Evolutionary conservation across 1,140 invertebrate species (phyloP).

Genomic region (Nixonia krombeini): DNA sequence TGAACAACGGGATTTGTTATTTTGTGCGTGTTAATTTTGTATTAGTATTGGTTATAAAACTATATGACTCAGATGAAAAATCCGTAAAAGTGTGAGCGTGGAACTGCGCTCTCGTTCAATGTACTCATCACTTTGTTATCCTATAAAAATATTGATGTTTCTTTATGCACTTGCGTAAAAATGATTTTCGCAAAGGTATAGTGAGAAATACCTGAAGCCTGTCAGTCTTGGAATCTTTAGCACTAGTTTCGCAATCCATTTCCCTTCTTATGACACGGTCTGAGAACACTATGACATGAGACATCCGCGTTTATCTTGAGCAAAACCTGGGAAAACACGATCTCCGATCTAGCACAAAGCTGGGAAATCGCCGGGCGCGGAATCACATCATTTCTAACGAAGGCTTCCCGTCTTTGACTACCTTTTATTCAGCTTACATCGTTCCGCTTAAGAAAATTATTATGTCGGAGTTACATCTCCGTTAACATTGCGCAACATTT

Average conservation of each 20-base stretch:
- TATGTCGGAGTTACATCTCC: background rate
- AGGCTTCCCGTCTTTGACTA: constrained; percentile 16
- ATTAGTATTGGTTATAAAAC: too few species aligned
- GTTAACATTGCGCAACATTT: background rate
- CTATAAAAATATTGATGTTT: too few species aligned
- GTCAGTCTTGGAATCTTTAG: constrained; percentile 44
- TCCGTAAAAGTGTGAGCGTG: too few species aligned
- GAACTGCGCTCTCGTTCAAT: too few species aligned
- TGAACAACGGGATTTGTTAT: too few species aligned
- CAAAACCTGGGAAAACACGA: constrained; percentile 33
- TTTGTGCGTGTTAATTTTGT: too few species aligned
- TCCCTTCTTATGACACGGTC: constrained; percentile 34
- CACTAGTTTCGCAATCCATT: constrained; percentile 39
- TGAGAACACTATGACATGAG: constrained; percentile 28
- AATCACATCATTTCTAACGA: constrained; percentile 17
- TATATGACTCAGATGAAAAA: too few species aligned
- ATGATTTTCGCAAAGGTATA: constrained; percentile 34
- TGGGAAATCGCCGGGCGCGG: constrained; percentile 34
- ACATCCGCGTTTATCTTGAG: constrained; percentile 30
- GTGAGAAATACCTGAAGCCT: constrained; percentile 28
- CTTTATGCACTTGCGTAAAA: background rate
- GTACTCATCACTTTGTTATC: too few species aligned
- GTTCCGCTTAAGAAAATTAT: background rate
- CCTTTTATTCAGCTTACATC: background rate
- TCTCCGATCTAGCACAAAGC: constrained; percentile 36